Percentiles rank a stretch among this genome's conserved stretches.
These are phyloP conservation scores for Gallinago paraguaiae DNA, from an alignment of 2,113 vertebrate species.

Conservation along the genomic window DNA sequence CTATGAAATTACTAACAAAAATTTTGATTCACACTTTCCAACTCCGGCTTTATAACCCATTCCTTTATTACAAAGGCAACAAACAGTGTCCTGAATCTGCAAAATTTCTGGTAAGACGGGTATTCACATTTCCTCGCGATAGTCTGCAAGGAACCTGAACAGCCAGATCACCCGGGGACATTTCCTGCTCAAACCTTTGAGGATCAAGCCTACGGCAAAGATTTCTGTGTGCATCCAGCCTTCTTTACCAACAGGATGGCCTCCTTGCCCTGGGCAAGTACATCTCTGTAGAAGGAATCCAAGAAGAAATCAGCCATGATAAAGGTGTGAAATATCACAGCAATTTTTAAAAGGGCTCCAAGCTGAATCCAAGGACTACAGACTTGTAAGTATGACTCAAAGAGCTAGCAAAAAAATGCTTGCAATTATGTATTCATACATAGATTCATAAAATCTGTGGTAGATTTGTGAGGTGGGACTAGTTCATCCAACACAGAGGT, in stretches of 20 bases:
- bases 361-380: background rate
- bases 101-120: background rate
- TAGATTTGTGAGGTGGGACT: background rate
- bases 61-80: background rate
- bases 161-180: background rate
- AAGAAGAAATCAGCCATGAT: background rate
- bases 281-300: background rate
- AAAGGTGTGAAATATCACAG: background rate
- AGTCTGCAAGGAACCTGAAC: background rate
- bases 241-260: background rate
- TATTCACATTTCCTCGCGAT: background rate
- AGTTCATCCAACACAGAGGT: background rate
- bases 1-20: background rate
- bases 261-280: slow-evolving; percentile 7
- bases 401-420: background rate
- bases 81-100: background rate
- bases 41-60: background rate
- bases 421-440: background rate
- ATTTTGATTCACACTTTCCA: background rate
- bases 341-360: background rate
- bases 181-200: background rate
- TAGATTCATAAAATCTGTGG: background rate
- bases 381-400: background rate
- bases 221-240: background rate
- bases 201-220: background rate